A percentile compares a stretch with the other conserved stretches of the same genome.
These are phyloP conservation scores for Panthera tigris DNA, from an alignment of 2,113 vertebrate species.

Conservation along the genomic window DNA sequence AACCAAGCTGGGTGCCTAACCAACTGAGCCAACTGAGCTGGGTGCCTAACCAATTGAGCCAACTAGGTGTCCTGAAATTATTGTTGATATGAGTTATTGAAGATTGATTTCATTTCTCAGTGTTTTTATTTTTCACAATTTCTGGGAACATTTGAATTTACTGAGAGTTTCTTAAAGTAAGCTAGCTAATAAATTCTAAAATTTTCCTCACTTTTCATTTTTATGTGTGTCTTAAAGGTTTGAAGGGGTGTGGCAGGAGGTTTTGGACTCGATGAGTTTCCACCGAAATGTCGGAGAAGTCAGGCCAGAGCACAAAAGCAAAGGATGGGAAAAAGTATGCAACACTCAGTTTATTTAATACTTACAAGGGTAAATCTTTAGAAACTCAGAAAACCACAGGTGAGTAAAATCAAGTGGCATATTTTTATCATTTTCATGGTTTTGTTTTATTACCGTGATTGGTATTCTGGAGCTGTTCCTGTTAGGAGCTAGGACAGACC, in stretches of 20 bases:
- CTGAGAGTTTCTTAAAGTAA: neutral
- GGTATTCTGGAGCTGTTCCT: neutral
- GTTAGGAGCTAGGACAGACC: neutral
- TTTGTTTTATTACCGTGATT: neutral
- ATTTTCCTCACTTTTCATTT: neutral
- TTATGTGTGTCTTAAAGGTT: slow-evolving; percentile 83
- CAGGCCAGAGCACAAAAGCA: slow-evolving; percentile 99
- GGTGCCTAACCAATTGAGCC: too few species aligned
- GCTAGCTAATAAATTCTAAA: slow-evolving; percentile 25
- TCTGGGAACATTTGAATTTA: slow-evolving; percentile 19
- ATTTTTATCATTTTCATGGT: neutral
- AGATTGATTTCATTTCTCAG: neutral
- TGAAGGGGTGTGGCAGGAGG: slow-evolving; percentile 90
- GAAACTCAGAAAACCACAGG: slow-evolving; percentile 99
- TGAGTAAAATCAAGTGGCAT: slow-evolving; percentile 80
- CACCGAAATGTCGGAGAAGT: slow-evolving; percentile 99
- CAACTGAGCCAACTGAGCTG: too few species aligned
- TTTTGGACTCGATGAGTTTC: slow-evolving; percentile 99
- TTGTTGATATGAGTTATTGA: neutral
- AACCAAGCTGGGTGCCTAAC: too few species aligned
- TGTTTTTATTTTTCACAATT: neutral
- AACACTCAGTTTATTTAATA: slow-evolving; percentile 99
- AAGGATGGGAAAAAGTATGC: slow-evolving; percentile 99
- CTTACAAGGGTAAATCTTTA: slow-evolving; percentile 99
- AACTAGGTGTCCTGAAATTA: neutral